A percentile compares a stretch with the other conserved stretches of the same genome.
phyloP scores from a whole-genome alignment of 2,113 vertebrate species.

The Turnix velox region DNA sequence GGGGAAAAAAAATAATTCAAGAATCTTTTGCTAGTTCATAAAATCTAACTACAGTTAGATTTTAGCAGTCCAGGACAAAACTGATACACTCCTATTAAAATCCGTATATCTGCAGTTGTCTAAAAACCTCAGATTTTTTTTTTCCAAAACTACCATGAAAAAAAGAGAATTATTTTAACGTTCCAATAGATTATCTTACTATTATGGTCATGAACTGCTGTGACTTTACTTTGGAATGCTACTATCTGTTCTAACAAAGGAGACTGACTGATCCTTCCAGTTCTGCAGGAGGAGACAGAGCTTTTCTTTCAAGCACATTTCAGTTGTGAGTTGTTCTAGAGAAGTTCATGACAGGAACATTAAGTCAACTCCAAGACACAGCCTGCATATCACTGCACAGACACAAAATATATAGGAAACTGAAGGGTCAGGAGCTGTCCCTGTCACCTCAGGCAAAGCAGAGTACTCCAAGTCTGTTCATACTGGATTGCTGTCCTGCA shows the following conservation, averaged over 20 bases:
- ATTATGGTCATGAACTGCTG: conserved; percentile 7
- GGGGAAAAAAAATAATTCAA: neutral
- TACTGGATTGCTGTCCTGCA: fast-evolving
- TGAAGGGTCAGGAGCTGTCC: neutral
- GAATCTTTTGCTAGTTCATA: conserved; percentile 7
- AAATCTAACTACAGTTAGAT: neutral
- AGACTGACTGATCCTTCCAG: neutral
- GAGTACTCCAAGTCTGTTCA: fast-evolving
- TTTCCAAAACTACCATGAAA: neutral
- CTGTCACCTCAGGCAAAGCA: fast-evolving
- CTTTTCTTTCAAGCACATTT: neutral
- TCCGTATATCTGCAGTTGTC: neutral
- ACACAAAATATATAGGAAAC: fast-evolving
- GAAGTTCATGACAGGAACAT: neutral
- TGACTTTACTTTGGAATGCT: conserved; percentile 29
- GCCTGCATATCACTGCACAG: fast-evolving
- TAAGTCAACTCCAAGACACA: neutral
- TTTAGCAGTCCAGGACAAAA: neutral
- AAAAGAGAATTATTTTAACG: neutral
- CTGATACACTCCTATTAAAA: neutral
- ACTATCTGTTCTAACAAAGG: neutral
- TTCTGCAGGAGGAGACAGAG: neutral
- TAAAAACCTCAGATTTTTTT: neutral
- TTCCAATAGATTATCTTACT: conserved; percentile 27
- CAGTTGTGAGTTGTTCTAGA: neutral